Percentiles rank a stretch among this genome's conserved stretches.
Conservation (phyloP, 2,797 vertebrate genomes). For the Falco rusticolus region DNA sequence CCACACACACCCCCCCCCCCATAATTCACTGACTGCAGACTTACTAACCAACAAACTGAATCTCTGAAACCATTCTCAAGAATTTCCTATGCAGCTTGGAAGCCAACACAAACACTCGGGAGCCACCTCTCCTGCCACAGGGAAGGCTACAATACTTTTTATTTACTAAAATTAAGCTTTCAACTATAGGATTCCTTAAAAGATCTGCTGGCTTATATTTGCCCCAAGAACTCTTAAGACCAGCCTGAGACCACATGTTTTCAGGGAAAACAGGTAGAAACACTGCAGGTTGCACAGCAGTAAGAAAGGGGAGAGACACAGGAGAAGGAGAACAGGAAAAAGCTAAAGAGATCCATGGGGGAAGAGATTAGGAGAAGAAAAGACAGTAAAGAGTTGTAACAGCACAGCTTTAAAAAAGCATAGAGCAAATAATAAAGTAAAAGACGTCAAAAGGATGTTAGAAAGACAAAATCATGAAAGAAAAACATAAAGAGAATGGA, state of each 20-base stretch:
- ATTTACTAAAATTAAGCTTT: background rate
- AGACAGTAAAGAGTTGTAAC: background rate
- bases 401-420: background rate
- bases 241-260: background rate
- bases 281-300: background rate
- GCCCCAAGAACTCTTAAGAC: background rate
- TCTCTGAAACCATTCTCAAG: background rate
- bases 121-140: background rate
- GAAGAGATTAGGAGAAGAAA: background rate
- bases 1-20: background rate
- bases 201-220: background rate
- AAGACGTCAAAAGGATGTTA: background rate
- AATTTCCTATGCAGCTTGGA: background rate
- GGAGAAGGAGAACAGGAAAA: background rate
- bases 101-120: background rate
- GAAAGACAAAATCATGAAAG: background rate
- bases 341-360: background rate
- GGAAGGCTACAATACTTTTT: background rate
- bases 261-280: background rate
- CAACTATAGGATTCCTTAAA: background rate
- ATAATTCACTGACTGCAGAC: background rate
- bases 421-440: background rate
- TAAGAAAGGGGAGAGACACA: background rate
- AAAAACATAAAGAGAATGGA: background rate
- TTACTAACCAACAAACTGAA: background rate